Conservation (phyloP, 2,797 vertebrate species). For the Hypotaenidia philippensis region DNA sequence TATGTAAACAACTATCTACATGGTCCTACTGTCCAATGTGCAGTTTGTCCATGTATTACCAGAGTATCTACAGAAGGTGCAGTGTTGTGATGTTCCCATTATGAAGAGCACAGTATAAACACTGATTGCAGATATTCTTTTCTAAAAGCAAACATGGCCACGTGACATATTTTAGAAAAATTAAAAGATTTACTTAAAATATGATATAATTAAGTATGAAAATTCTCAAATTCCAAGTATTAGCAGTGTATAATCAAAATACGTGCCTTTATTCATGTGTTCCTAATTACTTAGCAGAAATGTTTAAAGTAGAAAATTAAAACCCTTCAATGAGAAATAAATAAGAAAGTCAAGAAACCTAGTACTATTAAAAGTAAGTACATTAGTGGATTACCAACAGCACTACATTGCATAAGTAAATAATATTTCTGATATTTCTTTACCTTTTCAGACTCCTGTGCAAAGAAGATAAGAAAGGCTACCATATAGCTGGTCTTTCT, state of each 20-base stretch:
- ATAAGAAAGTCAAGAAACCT: neutral
- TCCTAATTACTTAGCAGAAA: neutral
- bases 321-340: neutral
- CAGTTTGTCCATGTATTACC: neutral
- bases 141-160: neutral
- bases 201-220: neutral
- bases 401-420: neutral
- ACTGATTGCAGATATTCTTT: neutral
- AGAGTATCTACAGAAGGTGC: neutral
- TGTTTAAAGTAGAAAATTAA: neutral
- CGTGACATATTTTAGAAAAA: neutral
- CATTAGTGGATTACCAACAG: neutral
- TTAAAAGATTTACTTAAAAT: neutral
- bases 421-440: neutral
- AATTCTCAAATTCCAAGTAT: neutral
- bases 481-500: neutral
- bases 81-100: rapidly evolving
- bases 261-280: neutral
- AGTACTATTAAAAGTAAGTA: neutral
- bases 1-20: neutral
- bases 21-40: neutral
- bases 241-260: neutral
- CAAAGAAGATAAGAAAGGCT: neutral
- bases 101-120: neutral
- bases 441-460: neutral